A percentile compares a stretch with the other conserved stretches of the same genome.
phyloP scores from a whole-genome alignment of 1,140 invertebrate genomes.

The Phymastichus coffea region DNA sequence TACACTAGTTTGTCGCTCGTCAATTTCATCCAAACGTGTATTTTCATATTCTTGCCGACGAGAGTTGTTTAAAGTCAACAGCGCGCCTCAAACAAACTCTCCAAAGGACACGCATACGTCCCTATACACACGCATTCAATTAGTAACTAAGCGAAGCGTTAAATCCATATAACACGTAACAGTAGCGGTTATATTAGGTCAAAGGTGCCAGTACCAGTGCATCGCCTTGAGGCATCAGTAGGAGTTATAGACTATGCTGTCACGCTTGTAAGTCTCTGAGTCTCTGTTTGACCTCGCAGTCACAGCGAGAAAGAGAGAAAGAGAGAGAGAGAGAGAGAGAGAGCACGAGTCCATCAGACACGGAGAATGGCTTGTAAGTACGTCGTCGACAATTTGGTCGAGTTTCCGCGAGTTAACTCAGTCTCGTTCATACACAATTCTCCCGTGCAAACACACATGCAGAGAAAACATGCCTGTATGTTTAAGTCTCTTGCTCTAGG shows the following conservation, averaged over 20 bases:
- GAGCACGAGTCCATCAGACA: slow-evolving; percentile 10
- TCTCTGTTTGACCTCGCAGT: slow-evolving; percentile 21
- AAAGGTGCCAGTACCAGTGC: too few relatives aligned
- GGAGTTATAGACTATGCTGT: neutral
- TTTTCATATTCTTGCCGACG: too few relatives aligned
- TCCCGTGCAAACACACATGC: neutral
- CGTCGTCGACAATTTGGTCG: slow-evolving; percentile 15
- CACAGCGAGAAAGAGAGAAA: slow-evolving; percentile 5
- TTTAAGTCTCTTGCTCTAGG: neutral
- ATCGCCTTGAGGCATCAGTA: too few relatives aligned
- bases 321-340: neutral
- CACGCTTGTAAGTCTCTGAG: neutral
- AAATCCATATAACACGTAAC: too few relatives aligned
- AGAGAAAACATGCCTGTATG: neutral
- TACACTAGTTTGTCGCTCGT: too few relatives aligned
- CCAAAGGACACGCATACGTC: too few relatives aligned
- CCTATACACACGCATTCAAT: too few relatives aligned
- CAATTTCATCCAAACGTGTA: too few relatives aligned
- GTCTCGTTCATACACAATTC: neutral
- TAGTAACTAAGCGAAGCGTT: too few relatives aligned
- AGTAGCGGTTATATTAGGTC: too few relatives aligned
- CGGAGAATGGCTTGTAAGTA: slow-evolving; percentile 12
- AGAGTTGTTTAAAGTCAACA: too few relatives aligned
- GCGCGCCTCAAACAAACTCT: too few relatives aligned
- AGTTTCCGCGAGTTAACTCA: slow-evolving; percentile 11